Conservation (phyloP, 2,113 vertebrate genomes). For the Antechinus flavipes region DNA sequence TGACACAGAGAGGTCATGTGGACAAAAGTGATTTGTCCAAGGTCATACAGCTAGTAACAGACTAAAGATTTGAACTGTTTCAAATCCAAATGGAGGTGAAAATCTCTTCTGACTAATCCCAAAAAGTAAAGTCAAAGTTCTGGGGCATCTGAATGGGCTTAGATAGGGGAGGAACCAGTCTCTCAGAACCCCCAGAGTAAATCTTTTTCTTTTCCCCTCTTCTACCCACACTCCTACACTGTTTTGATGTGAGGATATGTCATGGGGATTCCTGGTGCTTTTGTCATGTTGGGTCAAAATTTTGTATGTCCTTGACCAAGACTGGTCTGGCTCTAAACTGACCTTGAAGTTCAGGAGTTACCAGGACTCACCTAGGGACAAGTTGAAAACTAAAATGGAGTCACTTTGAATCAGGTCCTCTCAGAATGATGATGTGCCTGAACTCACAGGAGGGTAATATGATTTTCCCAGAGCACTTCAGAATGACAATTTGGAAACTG, state of each 20-base stretch:
- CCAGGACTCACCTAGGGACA: background rate
- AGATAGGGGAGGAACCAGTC: background rate
- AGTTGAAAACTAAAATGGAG: background rate
- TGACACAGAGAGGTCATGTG: background rate
- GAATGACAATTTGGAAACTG: background rate
- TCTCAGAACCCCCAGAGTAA: background rate
- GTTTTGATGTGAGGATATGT: background rate
- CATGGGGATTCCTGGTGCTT: background rate
- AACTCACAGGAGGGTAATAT: background rate
- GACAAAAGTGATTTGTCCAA: background rate
- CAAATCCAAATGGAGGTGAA: background rate
- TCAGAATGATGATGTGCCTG: background rate
- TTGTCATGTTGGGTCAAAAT: background rate
- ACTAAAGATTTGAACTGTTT: background rate
- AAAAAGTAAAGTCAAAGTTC: background rate
- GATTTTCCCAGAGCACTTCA: background rate
- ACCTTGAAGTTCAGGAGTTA: background rate
- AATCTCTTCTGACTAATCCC: background rate
- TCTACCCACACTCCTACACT: background rate
- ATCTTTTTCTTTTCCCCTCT: background rate
- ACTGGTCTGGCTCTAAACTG: background rate
- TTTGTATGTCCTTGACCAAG: background rate
- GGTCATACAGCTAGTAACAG: slow-evolving; percentile 9
- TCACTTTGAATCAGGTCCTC: background rate
- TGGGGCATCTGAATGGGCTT: background rate